Conservation (phyloP, 1,140 invertebrate genomes). For the Zaprionus gabonicus region DNA sequence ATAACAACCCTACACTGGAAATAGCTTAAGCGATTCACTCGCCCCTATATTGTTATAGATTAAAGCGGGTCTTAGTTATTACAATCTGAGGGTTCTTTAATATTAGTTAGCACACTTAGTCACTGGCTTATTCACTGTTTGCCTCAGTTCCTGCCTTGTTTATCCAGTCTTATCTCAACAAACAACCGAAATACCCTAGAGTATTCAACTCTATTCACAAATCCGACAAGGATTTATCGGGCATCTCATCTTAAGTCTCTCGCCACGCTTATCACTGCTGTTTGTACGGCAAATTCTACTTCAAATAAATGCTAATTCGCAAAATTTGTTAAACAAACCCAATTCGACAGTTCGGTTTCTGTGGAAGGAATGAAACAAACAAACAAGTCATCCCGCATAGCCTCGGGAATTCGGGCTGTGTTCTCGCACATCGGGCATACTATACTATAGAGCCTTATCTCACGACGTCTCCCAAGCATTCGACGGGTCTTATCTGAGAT, state of each 20-base stretch:
- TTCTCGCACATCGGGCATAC: not conserved
- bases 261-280: not conserved
- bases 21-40: not conserved
- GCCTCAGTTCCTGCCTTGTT: no score
- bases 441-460: slow-evolving; percentile 3
- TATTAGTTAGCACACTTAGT: no score
- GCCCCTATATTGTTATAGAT: not conserved
- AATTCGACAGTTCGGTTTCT: not conserved
- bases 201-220: no score
- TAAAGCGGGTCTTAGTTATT: not conserved
- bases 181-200: no score
- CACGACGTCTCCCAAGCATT: slow-evolving; percentile 3
- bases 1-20: not conserved
- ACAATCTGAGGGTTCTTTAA: no score
- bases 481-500: slow-evolving; percentile 11
- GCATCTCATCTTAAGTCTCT: not conserved
- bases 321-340: not conserved
- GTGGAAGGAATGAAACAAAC: not conserved
- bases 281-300: not conserved
- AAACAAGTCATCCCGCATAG: not conserved
- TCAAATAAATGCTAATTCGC: slow-evolving; percentile 1
- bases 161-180: not conserved
- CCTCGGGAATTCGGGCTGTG: not conserved
- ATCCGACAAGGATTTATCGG: not conserved
- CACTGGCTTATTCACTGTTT: no score